Evolutionary conservation across 2,113 vertebrate species (phyloP), one percentile per base, ranked within the genome.

Genomic region (Neolamprologus fasciatus): DNA sequence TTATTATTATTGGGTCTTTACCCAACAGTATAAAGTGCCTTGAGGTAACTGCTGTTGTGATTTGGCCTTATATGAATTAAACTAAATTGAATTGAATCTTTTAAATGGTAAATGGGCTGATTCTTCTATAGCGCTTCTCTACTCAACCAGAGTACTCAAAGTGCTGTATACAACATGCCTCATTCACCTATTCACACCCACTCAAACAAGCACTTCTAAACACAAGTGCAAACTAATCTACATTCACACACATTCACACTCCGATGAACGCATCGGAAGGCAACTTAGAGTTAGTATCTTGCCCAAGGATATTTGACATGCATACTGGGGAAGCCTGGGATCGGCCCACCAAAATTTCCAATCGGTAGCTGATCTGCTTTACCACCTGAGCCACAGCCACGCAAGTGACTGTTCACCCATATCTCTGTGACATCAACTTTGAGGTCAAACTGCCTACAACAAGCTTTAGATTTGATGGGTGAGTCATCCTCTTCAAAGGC

Each of bases 41-140:
- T 14, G 21, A 55, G 7, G 54, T 55, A 55, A 8, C 54, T 55
- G 54, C 7, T 55, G 54, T 55, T 55, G 21, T 55, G 21, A 55
- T 55, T 13, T 55, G 11, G 21, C 11, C 21, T 55, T 55, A 55
- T 13, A 23, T 23, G 53, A 55, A 8, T 55, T 7, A 7, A 55
- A 55, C 53, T 55, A 14, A 55, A 26, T 55, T 55, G 12, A 55
- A 55, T 55, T 3, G 21, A 55, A 26, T 55, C 54, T 26, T 55
- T 55, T 55, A 55, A 55, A 7, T 55, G 21, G 11, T 55, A 0
- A 55, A 55, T 23, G 6, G 53, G 1, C 53, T 23, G 11, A 55
- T 55, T 55, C 21, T 55, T 55, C 0, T 23, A 7, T 1, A 23
- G 53, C 0, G 0, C 53, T 55, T 55, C 0, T 23, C 51, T 54